Conservation (phyloP, 2,113 vertebrate species). For the Pipra filicauda region DNA sequence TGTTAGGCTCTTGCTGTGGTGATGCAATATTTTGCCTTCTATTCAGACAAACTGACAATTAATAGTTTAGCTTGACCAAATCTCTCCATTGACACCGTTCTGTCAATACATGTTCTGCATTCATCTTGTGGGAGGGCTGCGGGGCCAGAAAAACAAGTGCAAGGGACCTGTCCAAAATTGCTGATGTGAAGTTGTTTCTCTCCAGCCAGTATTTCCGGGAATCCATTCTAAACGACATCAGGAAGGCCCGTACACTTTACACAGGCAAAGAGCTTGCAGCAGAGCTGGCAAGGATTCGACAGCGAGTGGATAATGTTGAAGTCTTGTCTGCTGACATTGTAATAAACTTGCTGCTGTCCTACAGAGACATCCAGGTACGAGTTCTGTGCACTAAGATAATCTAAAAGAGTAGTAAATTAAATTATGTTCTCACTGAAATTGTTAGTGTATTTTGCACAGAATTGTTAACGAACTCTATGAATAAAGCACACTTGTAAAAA, state of each 20-base stretch:
- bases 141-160: not conserved
- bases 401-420: not conserved
- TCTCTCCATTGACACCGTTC: not conserved
- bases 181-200: slow-evolving; percentile 13
- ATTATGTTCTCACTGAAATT: not conserved
- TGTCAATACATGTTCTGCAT: not conserved
- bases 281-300: slow-evolving; percentile 91
- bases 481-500: not conserved
- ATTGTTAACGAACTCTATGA: not conserved
- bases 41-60: not conserved
- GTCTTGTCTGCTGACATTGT: slow-evolving; percentile 95
- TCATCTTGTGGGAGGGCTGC: not conserved
- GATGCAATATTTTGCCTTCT: not conserved
- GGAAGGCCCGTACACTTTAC: slow-evolving; percentile 91
- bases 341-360: slow-evolving; percentile 94
- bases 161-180: not conserved
- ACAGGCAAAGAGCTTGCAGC: slow-evolving; percentile 88
- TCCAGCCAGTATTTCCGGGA: slow-evolving; percentile 93
- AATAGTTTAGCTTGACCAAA: not conserved
- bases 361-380: slow-evolving; percentile 95
- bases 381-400: not conserved
- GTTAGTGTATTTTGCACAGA: not conserved
- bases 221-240: slow-evolving; percentile 92
- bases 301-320: slow-evolving; percentile 94
- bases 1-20: not conserved